Evolutionary conservation across 2,797 vertebrate genomes (phyloP).

Genomic region (Synanceia verrucosa): DNA sequence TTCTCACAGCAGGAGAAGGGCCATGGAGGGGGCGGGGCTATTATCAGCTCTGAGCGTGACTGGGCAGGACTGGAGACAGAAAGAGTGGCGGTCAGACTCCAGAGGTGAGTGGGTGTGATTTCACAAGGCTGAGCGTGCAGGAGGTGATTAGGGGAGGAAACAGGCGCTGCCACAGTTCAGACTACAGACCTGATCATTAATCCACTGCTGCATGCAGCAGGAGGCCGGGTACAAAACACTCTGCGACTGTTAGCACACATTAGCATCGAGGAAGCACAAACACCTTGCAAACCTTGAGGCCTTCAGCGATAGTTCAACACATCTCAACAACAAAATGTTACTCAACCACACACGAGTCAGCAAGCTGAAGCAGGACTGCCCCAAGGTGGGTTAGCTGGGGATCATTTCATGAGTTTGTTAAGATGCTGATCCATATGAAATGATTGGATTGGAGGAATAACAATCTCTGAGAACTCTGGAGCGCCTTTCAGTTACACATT

Average conservation of each 20-base stretch:
- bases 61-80: slow-evolving; percentile 77
- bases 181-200: not conserved
- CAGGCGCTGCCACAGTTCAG: not conserved
- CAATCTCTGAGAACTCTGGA: not conserved
- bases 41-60: slow-evolving; percentile 67
- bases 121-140: slow-evolving; percentile 27
- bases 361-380: not conserved
- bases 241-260: slow-evolving; percentile 34
- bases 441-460: not conserved
- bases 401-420: not conserved
- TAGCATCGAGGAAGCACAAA: slow-evolving; percentile 34
- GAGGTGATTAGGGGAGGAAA: slow-evolving; percentile 4
- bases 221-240: slow-evolving; percentile 12
- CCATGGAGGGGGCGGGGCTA: slow-evolving; percentile 82
- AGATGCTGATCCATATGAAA: not conserved
- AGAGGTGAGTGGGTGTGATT: slow-evolving; percentile 1
- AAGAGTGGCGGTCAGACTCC: slow-evolving; percentile 66
- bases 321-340: not conserved
- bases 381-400: not conserved
- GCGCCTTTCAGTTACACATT: not conserved
- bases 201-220: not conserved
- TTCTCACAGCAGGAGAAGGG: slow-evolving; percentile 75
- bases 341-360: not conserved
- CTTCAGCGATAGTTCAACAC: not conserved
- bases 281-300: slow-evolving; percentile 5